These are phyloP conservation scores for Cecropterus lyciades DNA, from an alignment of 1,140 invertebrate species.

Conservation along the genomic window DNA sequence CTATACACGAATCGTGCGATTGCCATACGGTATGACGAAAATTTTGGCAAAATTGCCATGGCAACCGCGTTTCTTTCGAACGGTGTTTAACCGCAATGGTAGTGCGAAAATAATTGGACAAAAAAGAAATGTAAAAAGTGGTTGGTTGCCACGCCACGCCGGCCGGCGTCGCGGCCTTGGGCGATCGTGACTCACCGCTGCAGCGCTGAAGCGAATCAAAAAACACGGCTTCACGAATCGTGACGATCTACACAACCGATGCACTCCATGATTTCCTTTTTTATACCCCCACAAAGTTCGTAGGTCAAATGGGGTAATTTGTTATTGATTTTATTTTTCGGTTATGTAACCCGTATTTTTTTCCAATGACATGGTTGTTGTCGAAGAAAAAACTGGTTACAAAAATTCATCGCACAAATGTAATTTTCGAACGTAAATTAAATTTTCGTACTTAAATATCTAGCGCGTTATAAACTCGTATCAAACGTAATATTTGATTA, in stretches of 20 bases:
- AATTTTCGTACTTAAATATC: no score
- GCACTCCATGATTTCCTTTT: constrained; percentile 37
- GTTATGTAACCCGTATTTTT: no score
- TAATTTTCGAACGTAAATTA: no score
- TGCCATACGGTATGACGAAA: constrained; percentile 10
- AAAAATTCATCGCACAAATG: not conserved
- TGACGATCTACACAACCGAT: constrained; percentile 37
- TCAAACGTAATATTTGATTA: no score
- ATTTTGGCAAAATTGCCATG: constrained; percentile 26
- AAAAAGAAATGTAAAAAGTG: constrained; percentile 62
- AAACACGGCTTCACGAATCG: constrained; percentile 46
- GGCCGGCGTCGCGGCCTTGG: constrained; percentile 73
- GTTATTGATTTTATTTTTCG: not conserved
- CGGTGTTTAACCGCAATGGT: constrained; percentile 41
- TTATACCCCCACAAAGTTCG: constrained; percentile 41
- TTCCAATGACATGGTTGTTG: no score
- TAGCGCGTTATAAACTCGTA: no score
- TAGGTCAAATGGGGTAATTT: constrained; percentile 28
- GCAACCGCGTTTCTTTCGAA: constrained; percentile 40
- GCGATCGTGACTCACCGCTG: constrained; percentile 48
- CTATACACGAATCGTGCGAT: constrained; percentile 17
- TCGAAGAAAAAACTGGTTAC: no score
- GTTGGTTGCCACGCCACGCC: constrained; percentile 64
- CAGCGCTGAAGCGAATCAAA: constrained; percentile 52
- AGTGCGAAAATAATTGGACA: constrained; percentile 48